Base-by-base conservation (phyloP, 1,140 invertebrate genomes). In the Lerema accius region DNA sequence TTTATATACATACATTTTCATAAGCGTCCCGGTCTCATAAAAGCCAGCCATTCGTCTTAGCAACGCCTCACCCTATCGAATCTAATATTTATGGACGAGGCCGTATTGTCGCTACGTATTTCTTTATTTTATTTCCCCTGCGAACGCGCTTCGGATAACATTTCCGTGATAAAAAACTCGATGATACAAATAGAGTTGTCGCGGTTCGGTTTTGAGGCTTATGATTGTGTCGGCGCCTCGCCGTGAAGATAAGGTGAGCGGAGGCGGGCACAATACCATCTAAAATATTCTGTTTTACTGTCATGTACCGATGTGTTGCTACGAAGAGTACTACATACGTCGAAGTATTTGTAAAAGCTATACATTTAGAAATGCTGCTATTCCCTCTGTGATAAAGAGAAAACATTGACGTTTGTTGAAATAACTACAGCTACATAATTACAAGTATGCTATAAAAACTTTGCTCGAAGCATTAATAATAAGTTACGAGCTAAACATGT, bases 1-100 rank as follows among this genome's bases (percentile, higher is more conserved):
- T 56, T 43, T 58, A 58, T 58, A 63, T 58, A 58, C 63, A 65
- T 65, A 65, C 55, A 65, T 65, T 65, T 58, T 58, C 63, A 58
- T 65, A 43, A 65, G 45, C 45, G 61, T 65, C 46, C 63, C 53
- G 13, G 42, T 49, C 19, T 48, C 43, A 55, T 65, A 65, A 65
- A 58, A 65, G 63, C 53, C 19, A 16, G 53, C 37, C 43, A 64
- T 64, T 56, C 51, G 51, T 64, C 62, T 65, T 65, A 56, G 32
- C 40, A 65, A 50, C 53, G 51, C 53, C 45, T 49, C 50, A 39
- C 32, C 45, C 32, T 26, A 53, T 37, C 42, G 55, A 50, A 65
- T 59, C 46, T 65, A 59, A 50, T 65, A 65, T 65, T 65, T 59
- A 65, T 58, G 39, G 35, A 58, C 26, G 26, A 49, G 55, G 43